Percentiles rank a stretch among this genome's conserved stretches.
These are phyloP conservation scores for Suricata suricatta DNA, from an alignment of 2,113 vertebrate species.

Conservation along the genomic window DNA sequence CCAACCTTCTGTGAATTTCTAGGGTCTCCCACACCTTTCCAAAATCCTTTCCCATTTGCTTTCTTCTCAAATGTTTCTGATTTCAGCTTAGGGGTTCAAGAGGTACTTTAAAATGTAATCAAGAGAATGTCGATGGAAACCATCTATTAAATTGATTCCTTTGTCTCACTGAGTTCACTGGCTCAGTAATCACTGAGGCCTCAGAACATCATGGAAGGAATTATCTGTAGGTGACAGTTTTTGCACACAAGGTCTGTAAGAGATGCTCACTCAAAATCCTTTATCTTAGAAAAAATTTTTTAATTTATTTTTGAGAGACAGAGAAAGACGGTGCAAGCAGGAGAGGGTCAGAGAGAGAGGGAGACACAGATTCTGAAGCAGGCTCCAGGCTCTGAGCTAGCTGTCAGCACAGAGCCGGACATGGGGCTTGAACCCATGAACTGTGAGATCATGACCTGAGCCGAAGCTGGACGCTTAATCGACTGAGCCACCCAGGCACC, in stretches of 20 bases:
- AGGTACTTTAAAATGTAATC: slow-evolving; percentile 20
- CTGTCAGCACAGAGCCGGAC: no score
- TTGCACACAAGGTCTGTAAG: background rate
- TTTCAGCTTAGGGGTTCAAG: background rate
- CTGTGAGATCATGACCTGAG: no score
- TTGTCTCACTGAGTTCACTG: background rate
- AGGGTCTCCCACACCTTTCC: background rate
- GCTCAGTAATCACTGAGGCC: background rate
- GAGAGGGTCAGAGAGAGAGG: no score
- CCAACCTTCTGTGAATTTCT: background rate
- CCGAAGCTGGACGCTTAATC: no score
- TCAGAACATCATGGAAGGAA: background rate
- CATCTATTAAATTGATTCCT: background rate
- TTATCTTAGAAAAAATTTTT: background rate
- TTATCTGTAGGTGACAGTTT: background rate
- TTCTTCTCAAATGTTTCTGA: background rate
- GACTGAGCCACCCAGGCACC: no score
- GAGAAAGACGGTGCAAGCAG: no score
- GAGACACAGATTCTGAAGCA: no score
- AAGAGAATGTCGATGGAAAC: background rate
- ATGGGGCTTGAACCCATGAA: no score
- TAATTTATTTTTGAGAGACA: no score
- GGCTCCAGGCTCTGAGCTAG: no score
- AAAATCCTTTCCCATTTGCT: background rate
- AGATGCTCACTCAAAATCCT: background rate